Evolutionary conservation across 2,113 vertebrate species (phyloP).

Genomic region (Agapornis roseicollis): DNA sequence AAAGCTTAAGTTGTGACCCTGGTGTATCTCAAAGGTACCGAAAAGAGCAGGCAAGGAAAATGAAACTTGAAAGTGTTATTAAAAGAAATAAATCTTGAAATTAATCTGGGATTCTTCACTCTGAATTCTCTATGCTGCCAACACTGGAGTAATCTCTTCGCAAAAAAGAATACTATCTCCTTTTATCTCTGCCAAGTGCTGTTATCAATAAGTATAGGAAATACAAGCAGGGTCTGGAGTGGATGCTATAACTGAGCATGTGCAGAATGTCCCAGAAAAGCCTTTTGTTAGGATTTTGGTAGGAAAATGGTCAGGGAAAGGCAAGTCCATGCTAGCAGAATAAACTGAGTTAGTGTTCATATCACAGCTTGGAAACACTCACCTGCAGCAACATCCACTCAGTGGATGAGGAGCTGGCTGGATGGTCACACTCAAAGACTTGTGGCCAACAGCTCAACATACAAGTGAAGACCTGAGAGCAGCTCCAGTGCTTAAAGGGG

Average conservation of each 20-base stretch:
- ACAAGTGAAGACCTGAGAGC: not conserved
- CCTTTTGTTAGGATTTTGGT: not conserved
- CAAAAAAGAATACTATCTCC: not conserved
- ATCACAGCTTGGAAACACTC: not conserved
- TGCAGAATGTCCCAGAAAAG: not conserved
- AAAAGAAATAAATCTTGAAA: not conserved
- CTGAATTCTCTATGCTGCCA: not conserved
- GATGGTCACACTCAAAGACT: not conserved
- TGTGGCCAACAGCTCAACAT: not conserved
- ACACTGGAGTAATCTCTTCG: not conserved
- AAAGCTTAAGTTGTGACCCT: not conserved
- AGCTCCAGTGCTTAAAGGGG: not conserved
- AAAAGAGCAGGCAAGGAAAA: not conserved
- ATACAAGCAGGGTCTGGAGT: not conserved
- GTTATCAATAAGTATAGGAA: not conserved
- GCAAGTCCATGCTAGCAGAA: not conserved
- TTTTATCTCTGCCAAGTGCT: not conserved
- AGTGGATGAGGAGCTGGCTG: not conserved
- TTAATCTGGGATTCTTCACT: not conserved
- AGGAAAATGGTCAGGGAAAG: not conserved
- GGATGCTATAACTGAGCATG: not conserved
- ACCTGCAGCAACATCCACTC: not conserved
- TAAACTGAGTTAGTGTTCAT: not conserved
- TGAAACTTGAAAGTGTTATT: not conserved
- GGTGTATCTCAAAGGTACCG: not conserved